Conservation (phyloP, 2,797 vertebrate species). For the Lates japonicus region DNA sequence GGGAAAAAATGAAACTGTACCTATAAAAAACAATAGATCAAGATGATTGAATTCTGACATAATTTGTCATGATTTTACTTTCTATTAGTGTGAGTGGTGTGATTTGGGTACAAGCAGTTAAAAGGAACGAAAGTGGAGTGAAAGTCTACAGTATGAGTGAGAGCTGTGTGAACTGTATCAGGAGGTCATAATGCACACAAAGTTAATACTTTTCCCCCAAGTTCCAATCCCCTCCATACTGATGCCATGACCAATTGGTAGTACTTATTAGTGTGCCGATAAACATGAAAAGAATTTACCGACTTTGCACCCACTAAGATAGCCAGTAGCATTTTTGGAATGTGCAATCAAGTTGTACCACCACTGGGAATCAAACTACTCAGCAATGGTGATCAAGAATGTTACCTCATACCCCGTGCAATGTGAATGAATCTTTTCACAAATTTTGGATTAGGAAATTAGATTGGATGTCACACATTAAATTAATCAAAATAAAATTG, state of each 20-base stretch:
- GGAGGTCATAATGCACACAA: no score
- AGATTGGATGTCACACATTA: no score
- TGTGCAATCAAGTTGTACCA: neutral
- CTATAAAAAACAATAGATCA: conserved; percentile 43
- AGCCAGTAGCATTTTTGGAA: neutral
- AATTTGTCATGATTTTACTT: neutral
- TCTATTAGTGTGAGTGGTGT: neutral
- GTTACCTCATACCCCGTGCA: neutral
- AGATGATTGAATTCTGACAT: conserved; percentile 9
- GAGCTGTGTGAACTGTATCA: neutral
- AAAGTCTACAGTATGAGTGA: neutral
- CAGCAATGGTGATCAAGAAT: neutral
- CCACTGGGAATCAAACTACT: no score
- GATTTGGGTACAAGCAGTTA: neutral
- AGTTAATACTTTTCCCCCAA: neutral
- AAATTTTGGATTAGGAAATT: neutral
- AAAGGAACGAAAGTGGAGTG: neutral
- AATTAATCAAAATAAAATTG: neutral
- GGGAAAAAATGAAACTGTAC: neutral
- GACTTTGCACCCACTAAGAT: neutral
- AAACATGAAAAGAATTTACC: neutral
- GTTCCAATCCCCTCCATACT: neutral
- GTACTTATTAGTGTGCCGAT: neutral
- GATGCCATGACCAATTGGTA: neutral
- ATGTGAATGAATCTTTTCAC: neutral